These are phyloP conservation scores for Chymomyza procnemis DNA, from an alignment of 2,888 invertebrate species.

Conservation along the genomic window DNA sequence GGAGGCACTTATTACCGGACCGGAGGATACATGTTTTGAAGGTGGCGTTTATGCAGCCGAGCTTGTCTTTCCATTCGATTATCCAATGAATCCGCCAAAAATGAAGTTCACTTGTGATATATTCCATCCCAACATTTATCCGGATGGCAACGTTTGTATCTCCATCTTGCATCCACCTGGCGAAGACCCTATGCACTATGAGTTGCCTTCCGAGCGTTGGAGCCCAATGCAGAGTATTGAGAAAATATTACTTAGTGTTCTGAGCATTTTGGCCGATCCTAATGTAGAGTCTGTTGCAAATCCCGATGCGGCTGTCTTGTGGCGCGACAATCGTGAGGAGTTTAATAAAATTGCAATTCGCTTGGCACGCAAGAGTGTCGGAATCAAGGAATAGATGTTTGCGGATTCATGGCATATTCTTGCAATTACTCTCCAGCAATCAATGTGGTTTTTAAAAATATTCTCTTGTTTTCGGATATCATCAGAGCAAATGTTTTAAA, in stretches of 20 bases:
- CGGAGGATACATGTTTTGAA: constrained; percentile 98
- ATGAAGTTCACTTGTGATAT: constrained; percentile 99
- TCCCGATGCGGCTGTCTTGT: constrained; percentile 99
- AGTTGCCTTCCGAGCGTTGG: constrained; percentile 98
- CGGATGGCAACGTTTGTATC: constrained; percentile 98
- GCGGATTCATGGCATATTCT: background rate
- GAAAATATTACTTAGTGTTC: constrained; percentile 97
- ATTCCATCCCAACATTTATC: constrained; percentile 99
- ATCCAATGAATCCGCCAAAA: constrained; percentile 97
- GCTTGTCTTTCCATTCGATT: constrained; percentile 95
- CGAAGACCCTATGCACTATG: constrained; percentile 99
- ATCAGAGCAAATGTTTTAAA: too few relatives aligned
- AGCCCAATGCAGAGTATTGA: constrained; percentile 99
- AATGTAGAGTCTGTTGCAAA: constrained; percentile 99
- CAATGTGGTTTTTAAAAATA: too few relatives aligned
- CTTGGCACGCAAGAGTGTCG: constrained; percentile 94
- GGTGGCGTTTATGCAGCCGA: constrained; percentile 98
- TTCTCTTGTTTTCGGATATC: too few relatives aligned
- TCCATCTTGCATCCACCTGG: constrained; percentile 99
- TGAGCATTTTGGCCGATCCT: constrained; percentile 98
- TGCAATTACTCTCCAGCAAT: too few relatives aligned
- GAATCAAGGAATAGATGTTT: constrained; percentile 80
- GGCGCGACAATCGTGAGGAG: constrained; percentile 95
- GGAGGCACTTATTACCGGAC: constrained; percentile 98
- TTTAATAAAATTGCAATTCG: constrained; percentile 95